Evolutionary conservation across 2,113 vertebrate species (phyloP).

Genomic region (Sarotherodon lohbergeri): DNA sequence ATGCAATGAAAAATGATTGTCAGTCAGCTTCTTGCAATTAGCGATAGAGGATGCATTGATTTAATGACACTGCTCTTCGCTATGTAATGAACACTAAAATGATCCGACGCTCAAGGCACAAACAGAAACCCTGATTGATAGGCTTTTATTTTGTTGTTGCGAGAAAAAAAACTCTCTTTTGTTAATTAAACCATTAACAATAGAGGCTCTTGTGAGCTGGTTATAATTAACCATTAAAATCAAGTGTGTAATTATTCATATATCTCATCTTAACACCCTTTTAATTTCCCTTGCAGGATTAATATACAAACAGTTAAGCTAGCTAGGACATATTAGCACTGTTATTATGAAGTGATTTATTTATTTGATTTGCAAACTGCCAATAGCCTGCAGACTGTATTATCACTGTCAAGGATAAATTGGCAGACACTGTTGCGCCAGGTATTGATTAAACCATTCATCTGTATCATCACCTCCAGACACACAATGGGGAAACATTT

Average conservation of each 20-base stretch:
- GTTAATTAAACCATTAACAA: background rate
- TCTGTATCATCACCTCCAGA: slow-evolving; percentile 10
- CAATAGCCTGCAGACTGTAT: background rate
- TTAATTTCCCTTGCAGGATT: background rate
- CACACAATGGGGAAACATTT: background rate
- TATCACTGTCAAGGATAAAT: background rate
- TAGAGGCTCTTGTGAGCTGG: background rate
- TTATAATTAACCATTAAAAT: background rate
- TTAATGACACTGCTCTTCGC: background rate
- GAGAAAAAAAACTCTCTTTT: background rate
- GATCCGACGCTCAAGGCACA: background rate
- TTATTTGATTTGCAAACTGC: background rate
- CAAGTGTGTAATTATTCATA: background rate
- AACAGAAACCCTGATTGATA: background rate
- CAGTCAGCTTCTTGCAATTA: background rate
- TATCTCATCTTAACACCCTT: background rate
- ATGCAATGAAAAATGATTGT: background rate
- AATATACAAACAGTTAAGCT: background rate
- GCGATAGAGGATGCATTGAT: background rate
- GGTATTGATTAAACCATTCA: slow-evolving; percentile 21
- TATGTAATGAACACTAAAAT: background rate
- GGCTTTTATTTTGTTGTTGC: background rate
- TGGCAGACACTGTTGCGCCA: background rate
- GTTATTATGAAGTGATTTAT: background rate
- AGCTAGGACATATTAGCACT: background rate